Conservation (phyloP, 1,140 invertebrate species). For the Zelostemma sp. region DNA sequence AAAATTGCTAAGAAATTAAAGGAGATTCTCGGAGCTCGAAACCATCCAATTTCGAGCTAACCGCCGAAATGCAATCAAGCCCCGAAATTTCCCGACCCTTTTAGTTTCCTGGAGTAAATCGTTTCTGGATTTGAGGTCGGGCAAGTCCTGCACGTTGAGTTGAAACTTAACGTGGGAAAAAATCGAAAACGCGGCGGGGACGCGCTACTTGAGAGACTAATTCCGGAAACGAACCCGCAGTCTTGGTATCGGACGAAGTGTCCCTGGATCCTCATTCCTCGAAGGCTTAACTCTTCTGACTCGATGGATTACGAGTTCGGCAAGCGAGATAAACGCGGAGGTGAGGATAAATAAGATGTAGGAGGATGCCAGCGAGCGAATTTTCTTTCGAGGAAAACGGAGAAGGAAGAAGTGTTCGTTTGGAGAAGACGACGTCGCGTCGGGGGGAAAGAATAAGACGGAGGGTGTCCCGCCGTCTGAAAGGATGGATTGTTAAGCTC, state of each 20-base stretch:
- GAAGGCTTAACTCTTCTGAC: conserved; percentile 39
- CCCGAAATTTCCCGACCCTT: too few relatives aligned
- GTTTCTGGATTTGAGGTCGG: too few relatives aligned
- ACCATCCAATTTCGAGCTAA: too few relatives aligned
- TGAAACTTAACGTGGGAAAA: too few relatives aligned
- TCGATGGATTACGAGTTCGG: conserved; percentile 31
- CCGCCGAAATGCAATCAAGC: too few relatives aligned
- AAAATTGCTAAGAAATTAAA: too few relatives aligned
- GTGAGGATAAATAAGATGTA: conserved; percentile 16
- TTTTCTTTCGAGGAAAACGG: not conserved
- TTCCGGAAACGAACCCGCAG: conserved; percentile 1
- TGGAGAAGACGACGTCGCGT: conserved; percentile 3
- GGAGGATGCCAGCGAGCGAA: conserved; percentile 2
- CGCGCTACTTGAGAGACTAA: too few relatives aligned
- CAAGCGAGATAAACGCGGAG: conserved; percentile 9
- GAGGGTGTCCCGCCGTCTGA: conserved; percentile 29
- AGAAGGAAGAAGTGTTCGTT: conserved; percentile 13
- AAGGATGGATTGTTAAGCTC: conserved; percentile 62
- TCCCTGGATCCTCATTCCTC: conserved; percentile 22
- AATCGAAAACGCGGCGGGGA: too few relatives aligned
- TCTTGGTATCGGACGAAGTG: not conserved
- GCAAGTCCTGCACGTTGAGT: too few relatives aligned
- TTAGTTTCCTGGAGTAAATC: too few relatives aligned
- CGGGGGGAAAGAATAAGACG: conserved; percentile 6
- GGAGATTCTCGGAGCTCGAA: too few relatives aligned